Conservation (phyloP, 92 coral and sea anemone species). For the Zoanthus gigantus region DNA sequence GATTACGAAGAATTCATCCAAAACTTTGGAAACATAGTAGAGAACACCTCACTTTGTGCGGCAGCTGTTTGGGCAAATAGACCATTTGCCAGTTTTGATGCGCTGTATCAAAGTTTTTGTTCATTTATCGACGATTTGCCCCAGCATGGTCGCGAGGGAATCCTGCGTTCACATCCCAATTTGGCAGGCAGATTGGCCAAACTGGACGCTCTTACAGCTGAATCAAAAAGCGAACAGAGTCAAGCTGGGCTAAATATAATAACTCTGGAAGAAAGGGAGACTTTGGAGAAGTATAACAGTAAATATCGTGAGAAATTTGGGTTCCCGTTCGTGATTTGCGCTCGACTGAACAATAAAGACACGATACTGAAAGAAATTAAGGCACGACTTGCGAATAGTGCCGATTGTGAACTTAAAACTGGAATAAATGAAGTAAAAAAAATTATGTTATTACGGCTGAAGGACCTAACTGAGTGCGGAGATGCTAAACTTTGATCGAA, state of each 20-base stretch:
- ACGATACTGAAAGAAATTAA: slow-evolving; percentile 66
- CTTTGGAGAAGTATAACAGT: slow-evolving; percentile 59
- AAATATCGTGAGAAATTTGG: slow-evolving; percentile 77
- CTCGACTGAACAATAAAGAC: slow-evolving; percentile 75
- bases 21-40: slow-evolving; percentile 73
- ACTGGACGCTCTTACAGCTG: slow-evolving; percentile 68
- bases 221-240: slow-evolving; percentile 80
- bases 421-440: slow-evolving; percentile 81
- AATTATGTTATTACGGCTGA: slow-evolving; percentile 76
- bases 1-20: slow-evolving; percentile 62
- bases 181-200: slow-evolving; percentile 64
- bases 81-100: slow-evolving; percentile 72
- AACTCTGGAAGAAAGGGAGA: slow-evolving; percentile 51
- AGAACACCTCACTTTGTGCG: slow-evolving; percentile 71
- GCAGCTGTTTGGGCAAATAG: slow-evolving; percentile 66
- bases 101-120: slow-evolving; percentile 52
- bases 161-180: slow-evolving; percentile 78
- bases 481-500: slow-evolving; percentile 71
- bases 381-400: slow-evolving; percentile 65
- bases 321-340: slow-evolving; percentile 86
- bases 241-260: slow-evolving; percentile 73
- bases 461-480: slow-evolving; percentile 71
- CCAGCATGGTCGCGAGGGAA: slow-evolving; percentile 60
- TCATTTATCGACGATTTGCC: slow-evolving; percentile 77
- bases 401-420: slow-evolving; percentile 60